phyloP scores from a whole-genome alignment of 2,113 vertebrate species.

The Coregonus clupeaformis region DNA sequence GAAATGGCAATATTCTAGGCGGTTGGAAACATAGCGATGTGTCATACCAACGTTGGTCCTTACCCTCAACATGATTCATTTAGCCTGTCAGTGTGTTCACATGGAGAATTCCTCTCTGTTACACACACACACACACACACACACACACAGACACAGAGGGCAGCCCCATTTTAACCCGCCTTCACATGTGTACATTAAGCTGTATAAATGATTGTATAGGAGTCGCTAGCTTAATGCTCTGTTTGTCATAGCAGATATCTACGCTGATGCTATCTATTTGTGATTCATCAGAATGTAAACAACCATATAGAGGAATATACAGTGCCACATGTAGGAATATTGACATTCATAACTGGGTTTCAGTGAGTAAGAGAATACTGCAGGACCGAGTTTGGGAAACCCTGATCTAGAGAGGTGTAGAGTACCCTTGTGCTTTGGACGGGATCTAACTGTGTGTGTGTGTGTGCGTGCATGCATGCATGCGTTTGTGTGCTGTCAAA shows the following conservation, averaged over 20 bases:
- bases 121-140: slow-evolving; percentile 12
- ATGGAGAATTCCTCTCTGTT: slow-evolving; percentile 52
- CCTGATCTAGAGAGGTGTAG: neutral
- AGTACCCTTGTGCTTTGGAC: neutral
- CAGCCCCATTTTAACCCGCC: slow-evolving; percentile 48
- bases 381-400: neutral
- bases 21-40: slow-evolving; percentile 39
- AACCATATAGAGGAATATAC: too few relatives aligned
- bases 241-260: slow-evolving; percentile 17
- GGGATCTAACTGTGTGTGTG: neutral
- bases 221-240: slow-evolving; percentile 23
- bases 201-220: slow-evolving; percentile 35
- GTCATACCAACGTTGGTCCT: slow-evolving; percentile 40
- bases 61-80: slow-evolving; percentile 58
- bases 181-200: slow-evolving; percentile 38
- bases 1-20: slow-evolving; percentile 58
- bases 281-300: too few relatives aligned
- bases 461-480: neutral
- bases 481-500: neutral
- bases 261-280: neutral
- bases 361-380: too few relatives aligned
- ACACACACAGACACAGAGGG: neutral
- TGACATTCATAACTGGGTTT: too few relatives aligned
- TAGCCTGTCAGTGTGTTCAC: slow-evolving; percentile 59
- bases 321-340: too few relatives aligned